Conservation (phyloP, 2,113 vertebrate genomes). For the Suncus etruscus region DNA sequence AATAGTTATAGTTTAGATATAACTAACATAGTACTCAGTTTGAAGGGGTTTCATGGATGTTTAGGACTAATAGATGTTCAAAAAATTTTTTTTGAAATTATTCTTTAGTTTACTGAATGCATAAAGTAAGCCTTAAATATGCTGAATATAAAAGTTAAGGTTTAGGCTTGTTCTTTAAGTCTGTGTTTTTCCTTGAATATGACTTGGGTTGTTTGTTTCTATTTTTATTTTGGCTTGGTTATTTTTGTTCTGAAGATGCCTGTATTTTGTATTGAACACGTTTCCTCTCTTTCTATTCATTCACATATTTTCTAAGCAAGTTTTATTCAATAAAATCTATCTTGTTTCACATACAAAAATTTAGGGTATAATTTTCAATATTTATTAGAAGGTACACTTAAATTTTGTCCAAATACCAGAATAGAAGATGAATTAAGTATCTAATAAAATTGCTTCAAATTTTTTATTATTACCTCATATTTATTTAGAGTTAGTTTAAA, state of each 20-base stretch:
- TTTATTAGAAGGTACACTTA: background rate
- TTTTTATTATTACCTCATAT: background rate
- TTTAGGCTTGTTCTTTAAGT: background rate
- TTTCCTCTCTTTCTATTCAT: too few relatives aligned
- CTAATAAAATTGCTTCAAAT: constrained; percentile 41
- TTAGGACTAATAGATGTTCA: background rate
- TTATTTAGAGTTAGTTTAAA: background rate
- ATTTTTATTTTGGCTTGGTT: too few relatives aligned
- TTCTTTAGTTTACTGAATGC: background rate
- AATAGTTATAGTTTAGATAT: background rate
- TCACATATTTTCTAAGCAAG: too few relatives aligned
- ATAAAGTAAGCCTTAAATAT: constrained; percentile 13
- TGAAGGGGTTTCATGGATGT: background rate
- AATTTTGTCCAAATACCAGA: background rate
- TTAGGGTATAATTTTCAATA: background rate
- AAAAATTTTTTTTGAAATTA: background rate
- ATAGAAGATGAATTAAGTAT: background rate
- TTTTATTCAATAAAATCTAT: background rate
- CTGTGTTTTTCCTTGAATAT: too few relatives aligned
- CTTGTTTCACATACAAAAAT: background rate
- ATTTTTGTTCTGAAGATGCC: too few relatives aligned
- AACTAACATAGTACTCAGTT: background rate
- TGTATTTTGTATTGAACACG: too few relatives aligned
- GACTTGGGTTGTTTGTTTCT: too few relatives aligned
- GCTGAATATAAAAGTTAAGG: constrained; percentile 8